Evolutionary conservation across 2,888 invertebrate genomes (phyloP).

Genomic region (Amitus sp.): DNA sequence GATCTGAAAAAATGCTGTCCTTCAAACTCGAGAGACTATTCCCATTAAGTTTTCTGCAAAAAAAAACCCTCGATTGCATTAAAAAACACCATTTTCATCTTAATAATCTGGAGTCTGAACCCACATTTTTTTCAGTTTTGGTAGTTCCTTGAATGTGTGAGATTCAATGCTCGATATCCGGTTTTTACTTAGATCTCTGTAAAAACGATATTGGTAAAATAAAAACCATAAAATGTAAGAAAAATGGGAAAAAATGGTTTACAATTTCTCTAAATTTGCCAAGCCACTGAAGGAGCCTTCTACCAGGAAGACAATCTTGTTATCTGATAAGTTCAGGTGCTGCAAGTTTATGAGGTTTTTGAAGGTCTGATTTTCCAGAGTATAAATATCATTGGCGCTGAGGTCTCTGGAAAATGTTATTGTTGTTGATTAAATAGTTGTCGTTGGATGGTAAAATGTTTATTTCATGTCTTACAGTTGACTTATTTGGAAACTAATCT

Average conservation of each 20-base stretch:
- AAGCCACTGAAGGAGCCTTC: conserved; percentile 77
- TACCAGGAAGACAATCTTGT: conserved; percentile 76
- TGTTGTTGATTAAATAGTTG: too few relatives aligned
- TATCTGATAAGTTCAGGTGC: conserved; percentile 74
- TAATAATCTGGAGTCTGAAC: conserved; percentile 38
- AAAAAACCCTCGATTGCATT: too few relatives aligned
- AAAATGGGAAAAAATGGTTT: conserved; percentile 61
- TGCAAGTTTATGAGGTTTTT: conserved; percentile 64
- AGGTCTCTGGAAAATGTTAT: conserved; percentile 72
- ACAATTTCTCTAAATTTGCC: conserved; percentile 77
- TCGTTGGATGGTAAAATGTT: background rate
- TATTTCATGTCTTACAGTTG: conserved; percentile 71
- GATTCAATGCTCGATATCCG: conserved; percentile 78
- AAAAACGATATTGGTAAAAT: conserved; percentile 49
- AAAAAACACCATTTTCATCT: conserved; percentile 19
- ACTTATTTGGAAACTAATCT: conserved; percentile 71
- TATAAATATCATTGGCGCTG: conserved; percentile 72
- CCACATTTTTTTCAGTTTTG: conserved; percentile 76
- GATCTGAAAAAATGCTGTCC: conserved; percentile 76
- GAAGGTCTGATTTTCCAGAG: conserved; percentile 62
- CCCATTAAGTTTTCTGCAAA: conserved; percentile 71
- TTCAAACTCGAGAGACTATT: conserved; percentile 78
- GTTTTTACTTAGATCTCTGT: conserved; percentile 83
- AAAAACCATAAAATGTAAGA: conserved; percentile 15
- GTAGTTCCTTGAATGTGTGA: conserved; percentile 79